A percentile compares a stretch with the other conserved stretches of the same genome.
Evolutionary conservation across 1,140 invertebrate species (phyloP).

Genomic region (Riptortus pedestris): DNA sequence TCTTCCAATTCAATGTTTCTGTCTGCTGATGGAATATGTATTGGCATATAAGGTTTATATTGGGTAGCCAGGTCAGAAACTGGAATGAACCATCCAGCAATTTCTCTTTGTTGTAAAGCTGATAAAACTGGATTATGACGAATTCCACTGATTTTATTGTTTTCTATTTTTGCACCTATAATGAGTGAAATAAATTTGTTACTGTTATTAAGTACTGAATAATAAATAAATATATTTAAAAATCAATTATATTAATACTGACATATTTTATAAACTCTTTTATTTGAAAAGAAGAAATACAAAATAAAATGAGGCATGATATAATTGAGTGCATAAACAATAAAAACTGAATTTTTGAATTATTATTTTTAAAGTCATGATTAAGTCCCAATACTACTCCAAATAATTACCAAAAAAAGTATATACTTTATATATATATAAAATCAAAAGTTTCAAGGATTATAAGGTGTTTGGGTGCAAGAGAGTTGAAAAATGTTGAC

Average conservation of each 20-base stretch:
- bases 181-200: constrained; percentile 3
- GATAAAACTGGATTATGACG: constrained; percentile 83
- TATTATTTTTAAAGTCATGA: too few species aligned
- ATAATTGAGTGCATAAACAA: too few species aligned
- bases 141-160: constrained; percentile 80
- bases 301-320: too few species aligned
- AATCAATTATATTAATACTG: neutral
- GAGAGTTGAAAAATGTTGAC: too few species aligned
- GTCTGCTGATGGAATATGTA: constrained; percentile 47
- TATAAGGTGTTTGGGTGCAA: too few species aligned
- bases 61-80: constrained; percentile 48
- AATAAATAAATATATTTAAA: too few species aligned
- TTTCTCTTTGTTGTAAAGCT: constrained; percentile 73
- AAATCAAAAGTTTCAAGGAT: too few species aligned
- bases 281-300: too few species aligned
- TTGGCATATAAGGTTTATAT: constrained; percentile 53
- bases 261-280: neutral
- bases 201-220: neutral
- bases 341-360: too few species aligned
- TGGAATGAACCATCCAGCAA: constrained; percentile 81
- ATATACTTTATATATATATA: too few species aligned
- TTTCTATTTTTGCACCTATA: constrained; percentile 48
- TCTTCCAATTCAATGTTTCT: constrained; percentile 54
- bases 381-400: too few species aligned
- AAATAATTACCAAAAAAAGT: too few species aligned